phyloP scores from a whole-genome alignment of 2,888 invertebrate genomes.

The Sialis fuliginosa region DNA sequence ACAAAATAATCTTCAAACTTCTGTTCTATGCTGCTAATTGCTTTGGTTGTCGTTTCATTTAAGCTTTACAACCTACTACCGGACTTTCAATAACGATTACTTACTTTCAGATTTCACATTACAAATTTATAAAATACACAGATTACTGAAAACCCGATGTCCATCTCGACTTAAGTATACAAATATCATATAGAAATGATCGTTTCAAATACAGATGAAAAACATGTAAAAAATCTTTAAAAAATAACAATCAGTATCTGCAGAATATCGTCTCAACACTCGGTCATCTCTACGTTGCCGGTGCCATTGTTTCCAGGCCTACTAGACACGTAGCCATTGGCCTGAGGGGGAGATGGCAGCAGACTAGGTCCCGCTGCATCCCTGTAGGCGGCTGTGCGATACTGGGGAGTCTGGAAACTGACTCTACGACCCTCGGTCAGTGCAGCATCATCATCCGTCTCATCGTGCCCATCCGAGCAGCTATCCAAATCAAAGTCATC shows the following conservation, averaged over 20 bases:
- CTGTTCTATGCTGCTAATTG: too few species aligned
- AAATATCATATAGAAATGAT: too few species aligned
- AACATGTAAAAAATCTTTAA: too few species aligned
- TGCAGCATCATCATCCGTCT: constrained; percentile 14
- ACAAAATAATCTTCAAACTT: too few species aligned
- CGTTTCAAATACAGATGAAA: too few species aligned
- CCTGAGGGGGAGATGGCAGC: background rate
- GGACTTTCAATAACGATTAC: too few species aligned
- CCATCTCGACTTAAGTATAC: too few species aligned
- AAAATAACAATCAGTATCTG: background rate
- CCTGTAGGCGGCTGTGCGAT: background rate
- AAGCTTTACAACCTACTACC: too few species aligned
- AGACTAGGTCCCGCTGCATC: background rate
- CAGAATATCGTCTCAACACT: background rate
- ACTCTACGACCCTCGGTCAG: background rate
- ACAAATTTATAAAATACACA: too few species aligned
- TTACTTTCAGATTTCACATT: too few species aligned
- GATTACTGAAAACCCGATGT: too few species aligned
- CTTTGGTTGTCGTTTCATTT: too few species aligned
- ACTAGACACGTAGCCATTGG: background rate
- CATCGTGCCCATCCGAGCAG: constrained; percentile 14
- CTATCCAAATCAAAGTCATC: constrained; percentile 17
- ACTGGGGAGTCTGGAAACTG: background rate
- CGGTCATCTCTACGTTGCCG: background rate
- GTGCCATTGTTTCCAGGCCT: background rate